Percentiles rank a stretch among this genome's conserved stretches.
Evolutionary conservation across 2,888 invertebrate species (phyloP).

Genomic region (Barypeithes pellucidus): DNA sequence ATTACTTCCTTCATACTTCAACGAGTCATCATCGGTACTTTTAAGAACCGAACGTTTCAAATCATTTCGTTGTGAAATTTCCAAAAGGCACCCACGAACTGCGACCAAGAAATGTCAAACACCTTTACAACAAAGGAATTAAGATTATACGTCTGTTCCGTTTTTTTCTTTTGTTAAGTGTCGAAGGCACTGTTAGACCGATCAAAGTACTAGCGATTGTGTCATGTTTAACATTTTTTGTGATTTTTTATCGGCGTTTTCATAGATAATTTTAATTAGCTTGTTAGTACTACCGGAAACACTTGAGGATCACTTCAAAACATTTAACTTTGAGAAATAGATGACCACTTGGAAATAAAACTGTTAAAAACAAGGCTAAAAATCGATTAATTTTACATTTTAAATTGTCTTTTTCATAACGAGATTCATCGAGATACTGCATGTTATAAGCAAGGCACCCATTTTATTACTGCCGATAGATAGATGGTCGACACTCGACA

Average conservation of each 20-base stretch:
- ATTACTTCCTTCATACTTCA: not conserved
- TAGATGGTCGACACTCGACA: not conserved
- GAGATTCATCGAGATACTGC: not conserved
- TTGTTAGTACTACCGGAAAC: conserved; percentile 9
- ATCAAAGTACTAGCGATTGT: not conserved
- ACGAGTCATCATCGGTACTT: not conserved
- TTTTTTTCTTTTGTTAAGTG: conserved; percentile 27
- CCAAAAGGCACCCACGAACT: conserved; percentile 15
- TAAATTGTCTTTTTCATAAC: not conserved
- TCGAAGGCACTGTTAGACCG: not conserved
- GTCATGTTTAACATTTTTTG: not conserved
- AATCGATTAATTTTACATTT: not conserved
- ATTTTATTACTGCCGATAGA: not conserved
- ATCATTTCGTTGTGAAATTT: conserved; percentile 1
- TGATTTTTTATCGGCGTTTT: not conserved
- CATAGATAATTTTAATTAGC: not conserved
- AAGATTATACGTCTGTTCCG: conserved; percentile 1
- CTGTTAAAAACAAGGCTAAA: not conserved
- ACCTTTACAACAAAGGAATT: conserved; percentile 26
- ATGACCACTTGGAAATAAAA: not conserved
- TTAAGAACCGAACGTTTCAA: not conserved
- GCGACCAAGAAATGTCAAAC: conserved; percentile 28
- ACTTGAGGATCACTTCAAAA: conserved; percentile 8
- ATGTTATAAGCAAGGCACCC: not conserved
- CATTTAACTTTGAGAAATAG: not conserved